Evolutionary conservation across 2,113 vertebrate species (phyloP), one percentile per base, ranked within the genome.

Genomic region (Equus przewalskii): DNA sequence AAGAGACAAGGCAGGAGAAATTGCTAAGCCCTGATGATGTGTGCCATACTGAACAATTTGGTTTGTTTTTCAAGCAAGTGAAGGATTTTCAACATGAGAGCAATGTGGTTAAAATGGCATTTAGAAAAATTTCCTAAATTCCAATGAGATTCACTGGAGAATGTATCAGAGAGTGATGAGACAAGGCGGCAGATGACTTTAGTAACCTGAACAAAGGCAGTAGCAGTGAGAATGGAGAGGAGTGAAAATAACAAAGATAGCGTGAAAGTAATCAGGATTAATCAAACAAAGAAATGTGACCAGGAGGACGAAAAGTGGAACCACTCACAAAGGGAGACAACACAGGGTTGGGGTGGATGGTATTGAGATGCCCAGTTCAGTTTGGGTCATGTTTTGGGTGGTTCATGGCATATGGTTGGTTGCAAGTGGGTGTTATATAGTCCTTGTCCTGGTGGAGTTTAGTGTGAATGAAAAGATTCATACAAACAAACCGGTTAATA

Each of bases 261-360:
- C 1, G 2, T 16, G 19, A 18, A 36, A 3, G 12, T 58, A 49
- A 44, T 19, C 12, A 30, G 28, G 21, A 56, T 21, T 70, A 86
- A n/a, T 36, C 84, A 73, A 18, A 60, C 46, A 7, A 79, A n/a
- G 51, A 49, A 41, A 2, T 70, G 12, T 64, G 18, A 13, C 67
- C 18, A 41, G 6, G 19, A 79, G 1, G 18, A n/a, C 58, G 67
- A 16, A 67, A 54, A 21, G 4, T 3, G 18, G 18, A 46, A 13
- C 4, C 46, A 62, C 2, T 6, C 19, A 18, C 0, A 5, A 41
- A 72, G 26, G 24, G 2, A 26, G 5, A 75, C 44, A 46, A 5
- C 5, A 49, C 22, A 18, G 3, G 6, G 18, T 24, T 44, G 21
- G 28, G 49, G 33, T 19, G 1, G 4, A 33, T 44, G 46, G 7